Conservation (phyloP, 2,888 invertebrate genomes). For the Hoplodrina ambigua region DNA sequence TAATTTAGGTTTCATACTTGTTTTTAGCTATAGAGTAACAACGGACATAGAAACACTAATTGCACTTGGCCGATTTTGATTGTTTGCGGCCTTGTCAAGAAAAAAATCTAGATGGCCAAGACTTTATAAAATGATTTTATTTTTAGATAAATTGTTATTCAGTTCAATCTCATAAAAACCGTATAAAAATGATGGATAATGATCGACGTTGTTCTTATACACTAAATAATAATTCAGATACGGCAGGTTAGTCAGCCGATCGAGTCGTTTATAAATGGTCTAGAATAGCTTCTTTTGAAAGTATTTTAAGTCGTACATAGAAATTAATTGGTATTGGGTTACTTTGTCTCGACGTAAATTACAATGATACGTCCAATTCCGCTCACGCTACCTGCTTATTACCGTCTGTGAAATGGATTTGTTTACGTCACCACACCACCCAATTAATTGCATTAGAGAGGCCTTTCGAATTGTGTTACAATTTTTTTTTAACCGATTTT, state of each 20-base stretch:
- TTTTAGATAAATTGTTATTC: constrained; percentile 55
- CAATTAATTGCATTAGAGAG: constrained; percentile 81
- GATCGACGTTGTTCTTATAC: constrained; percentile 22
- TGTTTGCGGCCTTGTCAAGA: constrained; percentile 41
- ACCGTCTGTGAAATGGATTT: constrained; percentile 69
- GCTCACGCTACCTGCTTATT: constrained; percentile 53
- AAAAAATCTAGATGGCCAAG: constrained; percentile 59
- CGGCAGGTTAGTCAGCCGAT: constrained; percentile 52
- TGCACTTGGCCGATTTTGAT: constrained; percentile 43
- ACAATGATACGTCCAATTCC: constrained; percentile 35
- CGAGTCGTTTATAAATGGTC: constrained; percentile 17
- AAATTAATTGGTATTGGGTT: constrained; percentile 35
- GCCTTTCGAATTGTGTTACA: constrained; percentile 73
- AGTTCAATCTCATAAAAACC: constrained; percentile 21
- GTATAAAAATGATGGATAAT: constrained; percentile 45
- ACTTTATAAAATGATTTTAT: constrained; percentile 58
- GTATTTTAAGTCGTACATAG: constrained; percentile 32
- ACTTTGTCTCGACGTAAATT: constrained; percentile 43
- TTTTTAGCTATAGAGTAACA: not conserved
- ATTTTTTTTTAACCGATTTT: constrained; percentile 55
- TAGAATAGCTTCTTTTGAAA: constrained; percentile 46
- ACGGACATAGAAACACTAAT: constrained; percentile 25
- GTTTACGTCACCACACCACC: constrained; percentile 77
- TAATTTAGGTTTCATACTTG: constrained; percentile 8
- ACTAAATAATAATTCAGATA: constrained; percentile 29